Evolutionary conservation across 2,113 vertebrate species (phyloP).

Genomic region (Camelus dromedarius): DNA sequence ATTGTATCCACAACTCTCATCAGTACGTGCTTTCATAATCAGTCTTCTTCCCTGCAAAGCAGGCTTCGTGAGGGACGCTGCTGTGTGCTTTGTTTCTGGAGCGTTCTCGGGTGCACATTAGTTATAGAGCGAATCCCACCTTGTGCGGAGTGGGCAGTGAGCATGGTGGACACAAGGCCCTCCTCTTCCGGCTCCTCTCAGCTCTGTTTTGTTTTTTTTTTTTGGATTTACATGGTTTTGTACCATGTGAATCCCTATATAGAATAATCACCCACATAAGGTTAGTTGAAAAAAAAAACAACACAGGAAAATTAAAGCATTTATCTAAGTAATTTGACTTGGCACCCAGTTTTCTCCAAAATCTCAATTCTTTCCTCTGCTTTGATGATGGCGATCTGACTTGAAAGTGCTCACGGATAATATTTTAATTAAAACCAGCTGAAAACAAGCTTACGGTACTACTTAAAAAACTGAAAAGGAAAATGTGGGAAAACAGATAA

Average conservation of each 20-base stretch:
- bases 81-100: not conserved
- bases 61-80: not conserved
- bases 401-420: constrained; percentile 44
- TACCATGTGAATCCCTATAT: not conserved
- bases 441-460: constrained; percentile 21
- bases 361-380: not conserved
- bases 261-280: not conserved
- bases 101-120: accelerated
- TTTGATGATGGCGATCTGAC: constrained; percentile 42
- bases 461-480: constrained; percentile 41
- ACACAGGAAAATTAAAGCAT: constrained; percentile 20
- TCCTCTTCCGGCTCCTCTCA: accelerated
- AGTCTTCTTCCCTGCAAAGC: not conserved
- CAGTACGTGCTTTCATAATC: not conserved
- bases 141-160: accelerated
- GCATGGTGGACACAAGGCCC: accelerated
- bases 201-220: no score
- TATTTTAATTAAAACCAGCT: constrained; percentile 64
- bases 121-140: accelerated
- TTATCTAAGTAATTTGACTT: constrained; percentile 48
- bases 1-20: not conserved
- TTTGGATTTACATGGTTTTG: not conserved
- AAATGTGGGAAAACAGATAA: constrained; percentile 40
- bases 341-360: not conserved
- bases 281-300: constrained; percentile 5